Percentiles rank a stretch among this genome's conserved stretches.
These are phyloP conservation scores for Volucella inflata DNA, from an alignment of 2,888 invertebrate species.

Conservation along the genomic window DNA sequence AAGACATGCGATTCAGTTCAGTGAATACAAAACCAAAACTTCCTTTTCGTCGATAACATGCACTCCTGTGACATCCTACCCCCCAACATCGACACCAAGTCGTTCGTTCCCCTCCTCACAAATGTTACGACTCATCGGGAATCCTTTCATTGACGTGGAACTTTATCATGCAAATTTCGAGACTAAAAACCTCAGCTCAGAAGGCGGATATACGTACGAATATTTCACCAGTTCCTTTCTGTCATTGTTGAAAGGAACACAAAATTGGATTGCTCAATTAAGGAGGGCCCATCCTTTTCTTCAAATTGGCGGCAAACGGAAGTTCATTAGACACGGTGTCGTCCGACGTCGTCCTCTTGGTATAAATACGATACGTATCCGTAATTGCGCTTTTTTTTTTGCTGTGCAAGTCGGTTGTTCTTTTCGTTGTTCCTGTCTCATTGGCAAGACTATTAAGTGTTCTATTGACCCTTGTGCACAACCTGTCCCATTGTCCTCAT, in stretches of 20 bases:
- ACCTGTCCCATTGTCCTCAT: constrained; percentile 73
- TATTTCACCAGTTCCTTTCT: not conserved
- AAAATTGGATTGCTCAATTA: constrained; percentile 65
- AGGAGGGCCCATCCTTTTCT: constrained; percentile 17
- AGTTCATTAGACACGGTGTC: constrained; percentile 62
- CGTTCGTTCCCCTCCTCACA: constrained; percentile 1
- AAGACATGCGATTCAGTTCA: constrained; percentile 64
- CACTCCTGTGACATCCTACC: constrained; percentile 25
- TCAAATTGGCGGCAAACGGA: constrained; percentile 74
- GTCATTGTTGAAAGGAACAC: constrained; percentile 9
- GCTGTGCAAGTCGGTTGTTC: constrained; percentile 17
- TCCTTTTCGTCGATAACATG: constrained; percentile 20
- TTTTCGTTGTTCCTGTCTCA: constrained; percentile 10
- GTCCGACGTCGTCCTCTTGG: constrained; percentile 10
- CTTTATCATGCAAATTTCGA: constrained; percentile 67
- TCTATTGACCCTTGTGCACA: constrained; percentile 65
- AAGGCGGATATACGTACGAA: constrained; percentile 56
- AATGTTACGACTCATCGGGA: constrained; percentile 3
- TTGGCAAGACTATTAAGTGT: constrained; percentile 38
- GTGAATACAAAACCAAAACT: constrained; percentile 45
- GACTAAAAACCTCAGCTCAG: constrained; percentile 19
- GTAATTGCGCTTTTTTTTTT: constrained; percentile 65
- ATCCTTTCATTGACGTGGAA: not conserved
- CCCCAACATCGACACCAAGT: constrained; percentile 23
- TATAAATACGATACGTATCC: not conserved